Percentiles rank a stretch among this genome's conserved stretches.
Evolutionary conservation across 2,797 vertebrate genomes (phyloP).

Genomic region (Danio jaintianensis): DNA sequence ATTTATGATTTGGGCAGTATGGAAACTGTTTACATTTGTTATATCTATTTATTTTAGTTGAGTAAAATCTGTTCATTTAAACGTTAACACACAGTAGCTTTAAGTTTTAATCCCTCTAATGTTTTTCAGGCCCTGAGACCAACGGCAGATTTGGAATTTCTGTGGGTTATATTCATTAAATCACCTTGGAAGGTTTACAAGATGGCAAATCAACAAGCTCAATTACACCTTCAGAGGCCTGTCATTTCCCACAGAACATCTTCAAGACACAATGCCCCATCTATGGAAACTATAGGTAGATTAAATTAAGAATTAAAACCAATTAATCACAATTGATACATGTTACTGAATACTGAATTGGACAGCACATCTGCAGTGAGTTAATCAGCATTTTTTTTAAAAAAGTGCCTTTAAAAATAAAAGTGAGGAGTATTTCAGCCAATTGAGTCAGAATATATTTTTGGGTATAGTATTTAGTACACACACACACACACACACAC

Average conservation of each 20-base stretch:
- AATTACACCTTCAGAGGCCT: background rate
- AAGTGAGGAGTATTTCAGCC: constrained; percentile 1
- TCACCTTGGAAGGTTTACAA: constrained; percentile 27
- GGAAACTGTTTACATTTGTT: background rate
- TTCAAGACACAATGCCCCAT: background rate
- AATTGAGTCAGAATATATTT: constrained; percentile 34
- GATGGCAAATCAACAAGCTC: constrained; percentile 7
- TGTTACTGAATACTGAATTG: background rate
- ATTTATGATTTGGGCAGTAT: background rate
- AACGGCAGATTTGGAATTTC: constrained; percentile 33
- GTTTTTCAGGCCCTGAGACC: constrained; percentile 46
- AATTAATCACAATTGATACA: background rate
- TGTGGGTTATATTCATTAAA: constrained; percentile 50
- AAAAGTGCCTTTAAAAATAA: background rate
- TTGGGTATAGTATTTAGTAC: constrained; percentile 26
- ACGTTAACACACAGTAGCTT: constrained; percentile 26
- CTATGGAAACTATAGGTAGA: background rate
- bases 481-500: constrained; percentile 36
- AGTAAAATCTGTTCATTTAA: background rate
- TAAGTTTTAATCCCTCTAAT: constrained; percentile 33
- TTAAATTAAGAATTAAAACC: background rate
- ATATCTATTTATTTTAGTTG: background rate
- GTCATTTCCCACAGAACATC: background rate
- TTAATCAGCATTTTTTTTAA: background rate
- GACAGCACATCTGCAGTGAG: background rate